A percentile compares a stretch with the other conserved stretches of the same genome.
phyloP scores from a whole-genome alignment of 2,888 invertebrate species.

The Agrochola lychnidis region DNA sequence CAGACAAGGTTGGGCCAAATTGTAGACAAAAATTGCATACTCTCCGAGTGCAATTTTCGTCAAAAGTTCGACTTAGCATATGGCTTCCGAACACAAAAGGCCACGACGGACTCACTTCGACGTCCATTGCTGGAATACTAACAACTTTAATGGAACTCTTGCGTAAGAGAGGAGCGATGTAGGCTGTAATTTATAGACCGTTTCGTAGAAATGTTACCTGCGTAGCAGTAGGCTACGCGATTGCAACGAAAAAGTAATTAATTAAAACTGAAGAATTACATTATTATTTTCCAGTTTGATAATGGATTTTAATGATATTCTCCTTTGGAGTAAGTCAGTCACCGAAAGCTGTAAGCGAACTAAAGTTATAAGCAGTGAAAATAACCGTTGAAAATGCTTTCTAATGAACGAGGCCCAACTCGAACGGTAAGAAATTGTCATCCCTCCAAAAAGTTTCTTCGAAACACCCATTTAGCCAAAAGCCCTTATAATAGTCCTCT shows the following conservation, averaged over 20 bases:
- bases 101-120: conserved; percentile 15
- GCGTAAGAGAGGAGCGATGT: conserved; percentile 14
- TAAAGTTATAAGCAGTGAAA: not conserved
- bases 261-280: not conserved
- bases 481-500: conserved; percentile 10
- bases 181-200: conserved; percentile 5
- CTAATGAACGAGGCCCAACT: conserved; percentile 10
- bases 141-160: conserved; percentile 32
- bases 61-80: conserved; percentile 45
- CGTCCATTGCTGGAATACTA: conserved; percentile 51
- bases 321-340: not conserved
- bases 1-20: conserved; percentile 29
- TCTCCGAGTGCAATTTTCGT: conserved; percentile 48
- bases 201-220: conserved; percentile 1
- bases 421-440: conserved; percentile 24
- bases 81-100: conserved; percentile 43
- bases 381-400: not conserved
- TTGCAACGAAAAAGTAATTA: conserved; percentile 4
- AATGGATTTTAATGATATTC: not conserved
- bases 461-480: conserved; percentile 28
- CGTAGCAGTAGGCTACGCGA: conserved; percentile 27
- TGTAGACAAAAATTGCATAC: conserved; percentile 50
- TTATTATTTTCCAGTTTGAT: not conserved
- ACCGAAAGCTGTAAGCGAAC: not conserved
- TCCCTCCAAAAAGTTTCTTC: conserved; percentile 41